Conservation (phyloP, 2,797 vertebrate genomes). For the Eremophila alpestris region DNA sequence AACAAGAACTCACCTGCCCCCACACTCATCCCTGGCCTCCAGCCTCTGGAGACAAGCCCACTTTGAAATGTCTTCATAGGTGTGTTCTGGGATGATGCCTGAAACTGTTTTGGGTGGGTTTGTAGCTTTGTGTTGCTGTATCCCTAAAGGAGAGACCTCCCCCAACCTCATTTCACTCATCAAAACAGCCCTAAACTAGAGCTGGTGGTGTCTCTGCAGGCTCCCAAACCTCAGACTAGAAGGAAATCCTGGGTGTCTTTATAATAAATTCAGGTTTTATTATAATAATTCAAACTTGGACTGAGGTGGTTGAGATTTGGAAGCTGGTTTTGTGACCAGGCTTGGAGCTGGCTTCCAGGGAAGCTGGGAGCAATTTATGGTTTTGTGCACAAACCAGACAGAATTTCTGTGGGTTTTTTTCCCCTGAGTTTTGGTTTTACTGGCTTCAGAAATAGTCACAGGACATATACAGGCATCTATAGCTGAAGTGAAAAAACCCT, state of each 20-base stretch:
- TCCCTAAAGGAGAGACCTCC: background rate
- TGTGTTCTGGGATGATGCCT: background rate
- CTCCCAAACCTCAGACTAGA: background rate
- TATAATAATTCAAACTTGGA: background rate
- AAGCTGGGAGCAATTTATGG: conserved; percentile 32
- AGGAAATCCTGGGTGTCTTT: background rate
- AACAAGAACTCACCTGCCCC: background rate
- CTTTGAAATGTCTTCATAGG: background rate
- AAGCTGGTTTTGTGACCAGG: background rate
- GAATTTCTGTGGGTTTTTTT: conserved; percentile 32
- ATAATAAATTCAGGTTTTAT: background rate
- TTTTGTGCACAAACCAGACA: conserved; percentile 38
- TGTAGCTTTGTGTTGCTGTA: background rate
- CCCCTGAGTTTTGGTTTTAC: conserved; percentile 13
- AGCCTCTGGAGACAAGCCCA: background rate
- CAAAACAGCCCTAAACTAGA: background rate
- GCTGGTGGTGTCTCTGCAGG: background rate
- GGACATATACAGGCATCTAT: background rate
- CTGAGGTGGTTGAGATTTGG: background rate
- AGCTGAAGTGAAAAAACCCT: background rate
- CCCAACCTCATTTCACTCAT: background rate
- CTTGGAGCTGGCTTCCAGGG: background rate
- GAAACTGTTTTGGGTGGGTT: background rate
- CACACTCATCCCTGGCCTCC: background rate
- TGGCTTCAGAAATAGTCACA: conserved; percentile 27